Base-by-base conservation (phyloP, 2,113 vertebrate genomes). In the Thinocorus orbignyianus region DNA sequence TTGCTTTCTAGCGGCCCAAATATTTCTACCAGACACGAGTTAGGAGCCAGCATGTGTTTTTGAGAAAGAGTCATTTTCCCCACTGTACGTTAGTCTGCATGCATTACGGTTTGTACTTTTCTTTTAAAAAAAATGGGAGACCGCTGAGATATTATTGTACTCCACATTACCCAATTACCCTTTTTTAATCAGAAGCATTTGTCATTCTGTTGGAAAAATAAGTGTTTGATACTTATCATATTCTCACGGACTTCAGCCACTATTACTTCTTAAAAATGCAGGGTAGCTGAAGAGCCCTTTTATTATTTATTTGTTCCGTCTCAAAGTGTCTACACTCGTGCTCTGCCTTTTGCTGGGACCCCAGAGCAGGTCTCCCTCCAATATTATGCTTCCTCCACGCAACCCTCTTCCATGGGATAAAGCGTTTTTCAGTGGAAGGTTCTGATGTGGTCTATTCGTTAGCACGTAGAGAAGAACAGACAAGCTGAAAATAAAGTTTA, bases 121-220 rank as follows among this genome's bases (percentile, higher is more conserved):
- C 94, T 97, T 95, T 79, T 68, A 58, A 92, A 94, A 96, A 91
- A 83, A 97, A 96, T 66, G 37, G 49, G 64, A 93, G 78, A 92
- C 80, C 4, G 26, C 88, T 33, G 80, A 94, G 78, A 86, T 91
- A 86, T 92, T 94, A 95, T 64, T 97, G 90, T 94, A 96, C 88
- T 95, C 60, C 57, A 83, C 71, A 65, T 95, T 95, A 93, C 88
- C 86, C 93, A 96, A 84, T 86, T 95, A 94, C 89, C 81, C 93
- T 96, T 95, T 94, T 94, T 95, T 92, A 95, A 92, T 68, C 79
- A 95, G 91, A 91, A 4, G 20, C 86, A 93, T 96, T 93, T 94
- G 86, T 95, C 90, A 93, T 94, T 96, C 95, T 89, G 85, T 90
- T 96, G 88, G 70, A 88, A 97, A 97, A 96, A 88, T 81, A 92